phyloP scores from a whole-genome alignment of 2,888 invertebrate genomes.

The Mesorhabditis spiculigera region DNA sequence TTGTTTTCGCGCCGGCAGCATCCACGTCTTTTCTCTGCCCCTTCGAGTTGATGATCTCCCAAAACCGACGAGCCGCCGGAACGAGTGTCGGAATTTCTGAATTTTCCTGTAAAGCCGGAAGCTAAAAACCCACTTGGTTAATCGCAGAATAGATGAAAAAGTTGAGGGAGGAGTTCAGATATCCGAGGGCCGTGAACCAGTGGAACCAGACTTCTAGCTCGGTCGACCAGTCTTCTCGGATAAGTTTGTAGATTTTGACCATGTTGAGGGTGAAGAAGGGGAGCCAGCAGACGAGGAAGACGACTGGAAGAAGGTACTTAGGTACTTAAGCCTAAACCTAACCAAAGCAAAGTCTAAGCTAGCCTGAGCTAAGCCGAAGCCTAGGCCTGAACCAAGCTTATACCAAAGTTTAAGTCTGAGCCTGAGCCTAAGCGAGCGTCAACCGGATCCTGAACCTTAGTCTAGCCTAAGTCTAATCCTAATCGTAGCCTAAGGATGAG shows the following conservation, averaged over 20 bases:
- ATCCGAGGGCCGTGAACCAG: slow-evolving; percentile 59
- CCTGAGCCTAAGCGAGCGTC: too few relatives aligned
- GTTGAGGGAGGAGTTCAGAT: slow-evolving; percentile 63
- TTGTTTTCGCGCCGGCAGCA: slow-evolving; percentile 37
- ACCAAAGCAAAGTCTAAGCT: too few relatives aligned
- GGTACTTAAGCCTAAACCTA: too few relatives aligned
- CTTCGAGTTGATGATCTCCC: slow-evolving; percentile 31
- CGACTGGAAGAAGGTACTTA: too few relatives aligned
- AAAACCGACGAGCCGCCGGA: slow-evolving; percentile 52
- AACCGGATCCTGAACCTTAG: too few relatives aligned
- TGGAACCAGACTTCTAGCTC: slow-evolving; percentile 37
- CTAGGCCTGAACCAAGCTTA: too few relatives aligned
- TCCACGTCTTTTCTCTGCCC: slow-evolving; percentile 50
- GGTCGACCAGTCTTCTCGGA: slow-evolving; percentile 43
- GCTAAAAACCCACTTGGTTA: slow-evolving; percentile 59
- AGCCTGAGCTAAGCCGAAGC: too few relatives aligned
- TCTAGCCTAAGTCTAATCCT: too few relatives aligned
- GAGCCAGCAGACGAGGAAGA: slow-evolving; percentile 63
- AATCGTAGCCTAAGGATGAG: too few relatives aligned
- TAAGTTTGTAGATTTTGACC: slow-evolving; percentile 54
- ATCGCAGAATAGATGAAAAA: slow-evolving; percentile 64
- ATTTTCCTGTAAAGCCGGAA: too few relatives aligned
- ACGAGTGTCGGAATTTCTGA: slow-evolving; percentile 56
- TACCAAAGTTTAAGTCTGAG: too few relatives aligned
- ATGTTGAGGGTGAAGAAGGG: slow-evolving; percentile 64